Conservation (phyloP, 2,888 invertebrate species). For the Ditylenchus weischeri region DNA sequence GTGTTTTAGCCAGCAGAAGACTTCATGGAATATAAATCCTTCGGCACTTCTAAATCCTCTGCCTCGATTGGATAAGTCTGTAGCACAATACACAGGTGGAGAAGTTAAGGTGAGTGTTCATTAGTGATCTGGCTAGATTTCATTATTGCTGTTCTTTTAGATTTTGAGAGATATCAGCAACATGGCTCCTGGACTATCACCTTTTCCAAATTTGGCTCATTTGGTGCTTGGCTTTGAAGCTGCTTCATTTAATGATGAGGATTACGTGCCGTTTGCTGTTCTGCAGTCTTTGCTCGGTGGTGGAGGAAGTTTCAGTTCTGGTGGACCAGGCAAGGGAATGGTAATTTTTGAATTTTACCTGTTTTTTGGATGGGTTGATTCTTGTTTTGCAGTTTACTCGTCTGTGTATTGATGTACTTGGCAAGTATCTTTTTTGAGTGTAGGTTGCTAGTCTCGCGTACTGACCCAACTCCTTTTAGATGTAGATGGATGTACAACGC, state of each 20-base stretch:
- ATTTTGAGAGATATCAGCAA: constrained; percentile 62
- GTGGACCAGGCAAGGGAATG: constrained; percentile 99
- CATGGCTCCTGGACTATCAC: constrained; percentile 75
- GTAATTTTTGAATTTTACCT: too few relatives aligned
- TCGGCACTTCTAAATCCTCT: constrained; percentile 61
- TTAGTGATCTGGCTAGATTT: too few relatives aligned
- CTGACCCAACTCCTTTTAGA: constrained; percentile 55
- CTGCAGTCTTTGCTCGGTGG: constrained; percentile 99
- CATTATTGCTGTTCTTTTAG: constrained; percentile 45
- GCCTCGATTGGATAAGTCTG: constrained; percentile 70
- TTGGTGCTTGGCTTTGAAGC: constrained; percentile 81
- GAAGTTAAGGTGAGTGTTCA: constrained; percentile 69
- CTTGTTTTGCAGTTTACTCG: constrained; percentile 71
- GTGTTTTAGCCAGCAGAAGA: constrained; percentile 75
- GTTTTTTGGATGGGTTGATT: too few relatives aligned
- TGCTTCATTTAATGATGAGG: constrained; percentile 60
- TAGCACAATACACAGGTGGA: constrained; percentile 93
- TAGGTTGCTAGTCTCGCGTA: too few relatives aligned
- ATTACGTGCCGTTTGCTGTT: constrained; percentile 93
- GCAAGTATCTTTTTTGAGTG: constrained; percentile 67
- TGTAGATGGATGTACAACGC: constrained; percentile 98
- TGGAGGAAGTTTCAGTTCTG: constrained; percentile 97
- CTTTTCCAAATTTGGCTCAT: constrained; percentile 91
- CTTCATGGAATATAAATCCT: constrained; percentile 73
- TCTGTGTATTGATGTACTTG: constrained; percentile 93